phyloP scores from a whole-genome alignment of 2,113 vertebrate species.

The Chamaetylas fuelleborni region DNA sequence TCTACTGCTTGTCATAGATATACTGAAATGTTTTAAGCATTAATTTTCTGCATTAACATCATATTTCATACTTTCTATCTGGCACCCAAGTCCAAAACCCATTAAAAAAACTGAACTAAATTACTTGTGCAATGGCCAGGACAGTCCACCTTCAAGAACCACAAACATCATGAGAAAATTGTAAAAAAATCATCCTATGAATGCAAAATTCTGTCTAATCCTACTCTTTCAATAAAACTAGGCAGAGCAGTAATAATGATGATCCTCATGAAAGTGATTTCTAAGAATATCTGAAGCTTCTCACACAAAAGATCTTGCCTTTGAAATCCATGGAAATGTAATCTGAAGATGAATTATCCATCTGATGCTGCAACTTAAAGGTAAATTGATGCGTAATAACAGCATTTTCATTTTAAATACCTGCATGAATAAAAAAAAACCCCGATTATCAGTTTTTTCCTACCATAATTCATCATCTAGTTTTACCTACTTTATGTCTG shows the following conservation, averaged over 20 bases:
- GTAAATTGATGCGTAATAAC: neutral
- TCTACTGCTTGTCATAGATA: neutral
- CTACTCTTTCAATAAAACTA: neutral
- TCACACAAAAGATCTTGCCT: neutral
- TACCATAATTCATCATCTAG: neutral
- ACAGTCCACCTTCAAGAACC: neutral
- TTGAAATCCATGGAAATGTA: neutral
- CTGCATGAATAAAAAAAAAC: neutral
- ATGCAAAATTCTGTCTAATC: neutral
- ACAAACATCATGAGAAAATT: neutral
- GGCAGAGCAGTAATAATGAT: neutral
- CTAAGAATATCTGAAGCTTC: neutral
- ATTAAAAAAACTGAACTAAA: neutral
- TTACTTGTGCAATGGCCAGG: neutral
- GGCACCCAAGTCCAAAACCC: neutral
- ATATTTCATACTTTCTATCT: neutral
- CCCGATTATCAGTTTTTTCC: neutral
- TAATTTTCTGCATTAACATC: conserved; percentile 23
- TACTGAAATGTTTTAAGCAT: neutral
- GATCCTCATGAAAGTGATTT: neutral
- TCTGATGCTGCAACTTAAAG: neutral
- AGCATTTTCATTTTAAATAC: neutral
- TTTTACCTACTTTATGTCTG: conserved; percentile 87
- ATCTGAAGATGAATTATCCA: neutral
- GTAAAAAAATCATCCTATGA: neutral